These are phyloP conservation scores for Frankliniella fusca DNA, from an alignment of 2,888 invertebrate genomes.

Conservation along the genomic window DNA sequence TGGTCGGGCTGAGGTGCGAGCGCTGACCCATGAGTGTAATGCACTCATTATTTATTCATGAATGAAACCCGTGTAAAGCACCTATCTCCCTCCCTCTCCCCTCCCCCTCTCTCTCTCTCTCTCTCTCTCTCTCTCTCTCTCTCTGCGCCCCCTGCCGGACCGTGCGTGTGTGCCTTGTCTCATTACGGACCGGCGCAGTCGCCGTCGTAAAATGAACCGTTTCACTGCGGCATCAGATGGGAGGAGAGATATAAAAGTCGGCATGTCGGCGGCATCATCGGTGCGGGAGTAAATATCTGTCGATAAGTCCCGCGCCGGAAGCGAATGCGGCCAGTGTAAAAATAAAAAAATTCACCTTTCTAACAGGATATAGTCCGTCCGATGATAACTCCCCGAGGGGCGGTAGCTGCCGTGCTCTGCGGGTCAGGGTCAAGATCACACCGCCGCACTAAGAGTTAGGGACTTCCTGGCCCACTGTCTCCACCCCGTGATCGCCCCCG, in stretches of 20 bases:
- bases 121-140: background rate
- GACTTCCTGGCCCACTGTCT: too few relatives aligned
- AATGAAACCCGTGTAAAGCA: constrained; percentile 14
- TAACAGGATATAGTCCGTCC: too few relatives aligned
- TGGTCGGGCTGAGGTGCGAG: background rate
- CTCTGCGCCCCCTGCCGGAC: background rate
- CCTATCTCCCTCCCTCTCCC: background rate
- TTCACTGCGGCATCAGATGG: background rate
- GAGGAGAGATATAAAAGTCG: background rate
- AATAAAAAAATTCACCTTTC: too few relatives aligned
- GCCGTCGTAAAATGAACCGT: constrained; percentile 18
- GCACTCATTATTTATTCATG: constrained; percentile 17
- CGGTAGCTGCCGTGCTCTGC: too few relatives aligned
- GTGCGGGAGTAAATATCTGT: too few relatives aligned
- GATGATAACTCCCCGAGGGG: too few relatives aligned
- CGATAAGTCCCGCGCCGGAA: too few relatives aligned
- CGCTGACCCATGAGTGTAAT: constrained; percentile 5
- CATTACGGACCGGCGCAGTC: background rate
- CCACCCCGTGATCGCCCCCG: too few relatives aligned
- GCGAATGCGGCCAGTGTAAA: too few relatives aligned
- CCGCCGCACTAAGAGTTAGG: too few relatives aligned
- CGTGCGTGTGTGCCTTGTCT: background rate
- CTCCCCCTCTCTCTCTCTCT: background rate
- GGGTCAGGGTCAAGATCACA: too few relatives aligned
- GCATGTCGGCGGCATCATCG: too few relatives aligned